Percentiles rank a stretch among this genome's conserved stretches.
Evolutionary conservation across 2,797 vertebrate genomes (phyloP).

Genomic region (Crossoptilon crossoptilon): DNA sequence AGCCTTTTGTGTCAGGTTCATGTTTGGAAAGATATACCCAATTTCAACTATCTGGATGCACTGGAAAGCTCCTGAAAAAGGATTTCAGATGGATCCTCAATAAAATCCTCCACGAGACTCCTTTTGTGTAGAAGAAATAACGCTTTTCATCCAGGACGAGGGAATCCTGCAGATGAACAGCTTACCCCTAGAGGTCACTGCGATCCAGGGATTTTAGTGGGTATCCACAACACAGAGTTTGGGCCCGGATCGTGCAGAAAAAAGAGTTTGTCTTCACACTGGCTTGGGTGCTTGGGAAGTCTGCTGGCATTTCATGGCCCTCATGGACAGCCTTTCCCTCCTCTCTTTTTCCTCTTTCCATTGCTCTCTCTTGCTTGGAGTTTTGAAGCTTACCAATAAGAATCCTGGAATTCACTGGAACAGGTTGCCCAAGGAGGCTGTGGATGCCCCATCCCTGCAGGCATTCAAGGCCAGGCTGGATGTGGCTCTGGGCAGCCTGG

Average conservation of each 20-base stretch:
- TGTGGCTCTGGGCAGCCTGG: too few species aligned
- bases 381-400: neutral
- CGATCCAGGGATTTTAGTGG: conserved; percentile 61
- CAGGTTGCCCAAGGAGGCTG: too few species aligned
- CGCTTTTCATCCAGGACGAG: neutral
- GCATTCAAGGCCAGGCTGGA: too few species aligned
- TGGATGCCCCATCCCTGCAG: too few species aligned
- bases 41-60: neutral
- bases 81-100: neutral
- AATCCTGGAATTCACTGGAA: neutral
- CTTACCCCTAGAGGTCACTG: conserved; percentile 80
- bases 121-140: neutral
- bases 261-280: neutral
- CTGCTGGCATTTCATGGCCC: neutral
- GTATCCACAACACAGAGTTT: fast-evolving
- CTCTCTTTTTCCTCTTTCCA: neutral
- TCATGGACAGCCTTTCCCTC: neutral
- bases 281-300: neutral
- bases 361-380: neutral
- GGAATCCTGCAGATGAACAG: conserved; percentile 36
- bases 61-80: neutral
- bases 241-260: neutral
- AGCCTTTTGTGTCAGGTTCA: neutral
- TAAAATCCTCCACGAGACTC: neutral
- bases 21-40: neutral